These are phyloP conservation scores for Conus betulinus DNA, from an alignment of 1,140 invertebrate species.

Conservation along the genomic window DNA sequence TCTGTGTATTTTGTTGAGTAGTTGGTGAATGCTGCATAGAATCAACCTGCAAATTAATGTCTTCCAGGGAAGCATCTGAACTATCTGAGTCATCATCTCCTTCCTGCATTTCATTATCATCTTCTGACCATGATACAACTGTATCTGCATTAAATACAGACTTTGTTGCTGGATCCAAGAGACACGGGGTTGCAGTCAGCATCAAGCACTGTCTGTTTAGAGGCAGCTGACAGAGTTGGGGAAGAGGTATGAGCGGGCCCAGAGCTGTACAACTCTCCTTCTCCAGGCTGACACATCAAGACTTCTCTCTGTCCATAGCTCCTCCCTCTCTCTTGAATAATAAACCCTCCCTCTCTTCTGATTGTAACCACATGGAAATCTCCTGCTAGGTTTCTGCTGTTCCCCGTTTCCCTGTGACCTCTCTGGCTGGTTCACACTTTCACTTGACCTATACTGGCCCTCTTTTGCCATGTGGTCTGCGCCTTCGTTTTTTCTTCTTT, in stretches of 20 bases:
- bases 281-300: neutral
- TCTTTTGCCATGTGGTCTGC: neutral
- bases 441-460: neutral
- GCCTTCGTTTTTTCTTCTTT: neutral
- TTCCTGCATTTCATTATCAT: neutral
- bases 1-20: neutral
- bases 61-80: neutral
- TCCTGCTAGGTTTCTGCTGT: neutral
- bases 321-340: neutral
- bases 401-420: neutral
- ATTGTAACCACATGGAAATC: neutral
- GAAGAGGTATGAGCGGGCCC: neutral
- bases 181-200: slow-evolving; percentile 12
- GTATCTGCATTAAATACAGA: neutral
- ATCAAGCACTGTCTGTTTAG: neutral
- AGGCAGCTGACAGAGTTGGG: neutral
- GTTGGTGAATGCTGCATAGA: neutral
- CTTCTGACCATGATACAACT: neutral
- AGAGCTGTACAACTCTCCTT: neutral
- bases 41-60: neutral
- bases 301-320: neutral
- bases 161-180: neutral
- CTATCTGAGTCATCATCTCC: neutral
- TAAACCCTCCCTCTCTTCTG: neutral
- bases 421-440: neutral